A percentile compares a stretch with the other conserved stretches of the same genome.
Conservation (phyloP, 2,113 vertebrate species). For the Campylomormyrus tamandua region DNA sequence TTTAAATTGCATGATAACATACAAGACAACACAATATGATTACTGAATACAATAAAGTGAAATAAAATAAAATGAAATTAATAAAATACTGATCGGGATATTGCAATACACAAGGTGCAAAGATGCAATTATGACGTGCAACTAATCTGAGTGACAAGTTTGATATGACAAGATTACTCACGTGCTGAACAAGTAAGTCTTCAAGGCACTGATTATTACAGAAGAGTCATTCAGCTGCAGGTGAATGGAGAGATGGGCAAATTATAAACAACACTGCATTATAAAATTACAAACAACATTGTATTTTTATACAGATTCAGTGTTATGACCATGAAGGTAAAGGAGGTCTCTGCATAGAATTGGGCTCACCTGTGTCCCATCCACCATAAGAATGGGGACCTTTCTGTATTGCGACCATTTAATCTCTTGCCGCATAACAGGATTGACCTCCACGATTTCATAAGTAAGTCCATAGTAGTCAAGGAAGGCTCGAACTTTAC, state of each 20-base stretch:
- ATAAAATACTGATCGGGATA: too few species aligned
- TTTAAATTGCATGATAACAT: too few species aligned
- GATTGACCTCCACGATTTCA: conserved; percentile 90
- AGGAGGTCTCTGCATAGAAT: not conserved
- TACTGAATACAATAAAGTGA: too few species aligned
- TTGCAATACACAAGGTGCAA: too few species aligned
- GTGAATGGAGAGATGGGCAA: conserved; percentile 9
- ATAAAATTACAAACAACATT: not conserved
- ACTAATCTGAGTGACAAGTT: too few species aligned
- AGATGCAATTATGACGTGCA: too few species aligned
- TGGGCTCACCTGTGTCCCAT: conserved; percentile 43
- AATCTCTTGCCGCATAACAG: conserved; percentile 82
- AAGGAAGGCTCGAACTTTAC: conserved; percentile 90
- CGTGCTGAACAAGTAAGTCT: conserved; percentile 76
- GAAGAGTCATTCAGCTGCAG: conserved; percentile 97
- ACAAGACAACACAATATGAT: too few species aligned
- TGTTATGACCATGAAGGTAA: not conserved
- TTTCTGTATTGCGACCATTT: conserved; percentile 94
- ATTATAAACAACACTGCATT: not conserved
- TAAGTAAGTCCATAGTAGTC: conserved; percentile 85
- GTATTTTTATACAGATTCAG: not conserved
- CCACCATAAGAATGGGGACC: conserved; percentile 78
- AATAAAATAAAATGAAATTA: too few species aligned
- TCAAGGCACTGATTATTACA: conserved; percentile 87
- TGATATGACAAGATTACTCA: conserved; percentile 51